Evolutionary conservation across 1,140 invertebrate genomes (phyloP).

Genomic region (Globodera rostochiensis): DNA sequence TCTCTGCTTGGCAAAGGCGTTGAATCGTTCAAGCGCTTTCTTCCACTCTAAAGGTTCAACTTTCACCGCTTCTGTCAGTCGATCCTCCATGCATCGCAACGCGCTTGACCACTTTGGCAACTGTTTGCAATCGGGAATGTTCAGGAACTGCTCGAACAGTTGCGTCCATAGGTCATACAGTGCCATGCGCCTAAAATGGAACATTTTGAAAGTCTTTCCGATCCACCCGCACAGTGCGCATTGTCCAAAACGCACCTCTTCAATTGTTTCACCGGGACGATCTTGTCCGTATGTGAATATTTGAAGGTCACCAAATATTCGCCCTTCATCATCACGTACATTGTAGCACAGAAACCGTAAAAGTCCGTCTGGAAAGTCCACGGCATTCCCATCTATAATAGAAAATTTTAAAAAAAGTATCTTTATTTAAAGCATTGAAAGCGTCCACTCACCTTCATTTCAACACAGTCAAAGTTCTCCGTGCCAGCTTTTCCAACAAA

Average conservation of each 20-base stretch:
- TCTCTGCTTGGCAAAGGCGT: constrained; percentile 25
- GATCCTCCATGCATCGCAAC: constrained; percentile 20
- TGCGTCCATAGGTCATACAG: constrained; percentile 36
- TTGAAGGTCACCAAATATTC: constrained; percentile 41
- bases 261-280: constrained; percentile 39
- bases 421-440: constrained; percentile 33
- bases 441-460: constrained; percentile 38
- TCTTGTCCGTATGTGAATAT: constrained; percentile 37
- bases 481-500: constrained; percentile 50
- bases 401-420: background rate
- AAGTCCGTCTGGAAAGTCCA: constrained; percentile 55
- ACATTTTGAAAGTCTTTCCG: background rate
- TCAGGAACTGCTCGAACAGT: constrained; percentile 50
- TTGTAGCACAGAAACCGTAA: constrained; percentile 45
- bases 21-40: constrained; percentile 44
- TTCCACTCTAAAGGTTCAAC: constrained; percentile 32
- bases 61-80: constrained; percentile 14
- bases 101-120: constrained; percentile 38
- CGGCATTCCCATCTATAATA: constrained; percentile 35
- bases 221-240: too few relatives aligned
- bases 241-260: constrained; percentile 22
- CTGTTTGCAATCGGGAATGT: constrained; percentile 41
- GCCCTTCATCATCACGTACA: constrained; percentile 45
- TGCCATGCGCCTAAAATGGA: constrained; percentile 38
- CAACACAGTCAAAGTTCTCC: constrained; percentile 51